These are phyloP conservation scores for Andrena trimmerana DNA, from an alignment of 2,888 invertebrate genomes.

Conservation along the genomic window DNA sequence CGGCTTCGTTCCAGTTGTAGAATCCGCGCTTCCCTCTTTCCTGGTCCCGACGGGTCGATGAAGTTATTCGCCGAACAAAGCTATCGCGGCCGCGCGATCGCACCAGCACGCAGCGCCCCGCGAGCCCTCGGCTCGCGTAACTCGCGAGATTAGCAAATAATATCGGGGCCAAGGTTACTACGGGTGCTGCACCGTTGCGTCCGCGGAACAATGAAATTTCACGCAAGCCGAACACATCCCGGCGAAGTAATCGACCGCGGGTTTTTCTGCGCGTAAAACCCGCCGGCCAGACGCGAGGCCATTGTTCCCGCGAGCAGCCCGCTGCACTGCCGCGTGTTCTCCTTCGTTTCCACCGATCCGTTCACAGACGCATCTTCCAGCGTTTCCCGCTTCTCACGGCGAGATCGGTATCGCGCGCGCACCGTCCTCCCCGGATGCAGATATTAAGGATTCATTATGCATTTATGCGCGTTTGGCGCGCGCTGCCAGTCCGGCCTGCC, in stretches of 20 bases:
- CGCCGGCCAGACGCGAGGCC: constrained; percentile 71
- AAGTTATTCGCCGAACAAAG: constrained; percentile 65
- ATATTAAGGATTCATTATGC: constrained; percentile 59
- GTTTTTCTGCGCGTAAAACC: constrained; percentile 73
- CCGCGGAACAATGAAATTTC: constrained; percentile 74
- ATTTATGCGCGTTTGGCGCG: constrained; percentile 45
- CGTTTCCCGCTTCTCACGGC: constrained; percentile 76
- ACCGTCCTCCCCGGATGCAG: constrained; percentile 36
- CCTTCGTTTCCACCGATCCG: constrained; percentile 64
- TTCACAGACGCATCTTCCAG: constrained; percentile 72
- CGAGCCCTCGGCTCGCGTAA: constrained; percentile 53
- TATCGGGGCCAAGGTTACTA: constrained; percentile 83
- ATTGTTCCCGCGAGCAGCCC: constrained; percentile 56
- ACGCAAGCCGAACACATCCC: constrained; percentile 64
- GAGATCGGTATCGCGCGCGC: constrained; percentile 61
- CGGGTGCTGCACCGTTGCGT: constrained; percentile 64
- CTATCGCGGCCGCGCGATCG: constrained; percentile 57
- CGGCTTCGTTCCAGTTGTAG: constrained; percentile 33
- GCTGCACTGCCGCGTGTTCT: constrained; percentile 48
- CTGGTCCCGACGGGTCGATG: constrained; percentile 49
- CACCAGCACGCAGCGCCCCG: constrained; percentile 24
- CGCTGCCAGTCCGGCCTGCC: constrained; percentile 23
- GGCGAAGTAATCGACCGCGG: constrained; percentile 49
- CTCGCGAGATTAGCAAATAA: constrained; percentile 77
- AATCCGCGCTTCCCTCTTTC: constrained; percentile 50